A percentile compares a stretch with the other conserved stretches of the same genome.
phyloP scores from a whole-genome alignment of 1,140 invertebrate genomes.

The Sycophila sp. region DNA sequence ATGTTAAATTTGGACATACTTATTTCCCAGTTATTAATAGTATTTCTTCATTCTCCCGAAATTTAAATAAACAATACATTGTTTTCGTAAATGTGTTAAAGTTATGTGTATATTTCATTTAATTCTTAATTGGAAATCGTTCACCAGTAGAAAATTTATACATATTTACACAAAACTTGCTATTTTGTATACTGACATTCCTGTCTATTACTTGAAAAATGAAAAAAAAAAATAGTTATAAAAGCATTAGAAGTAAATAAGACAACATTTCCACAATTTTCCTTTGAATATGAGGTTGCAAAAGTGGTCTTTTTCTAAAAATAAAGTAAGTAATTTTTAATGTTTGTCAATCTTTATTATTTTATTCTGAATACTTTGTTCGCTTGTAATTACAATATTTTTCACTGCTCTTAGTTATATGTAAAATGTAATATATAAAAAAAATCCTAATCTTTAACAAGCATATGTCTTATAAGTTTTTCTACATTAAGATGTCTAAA shows the following conservation, averaged over 20 bases:
- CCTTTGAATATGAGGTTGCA: not conserved
- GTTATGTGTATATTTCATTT: not conserved
- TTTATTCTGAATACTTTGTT: constrained; percentile 26
- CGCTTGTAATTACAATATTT: constrained; percentile 37
- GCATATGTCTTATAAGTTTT: not conserved
- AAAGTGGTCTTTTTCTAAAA: not conserved
- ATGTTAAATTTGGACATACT: not conserved
- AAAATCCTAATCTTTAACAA: constrained; percentile 19
- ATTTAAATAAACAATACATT: constrained; percentile 1
- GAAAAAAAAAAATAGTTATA: too few species aligned
- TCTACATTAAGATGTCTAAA: not conserved
- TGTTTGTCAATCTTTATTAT: not conserved
- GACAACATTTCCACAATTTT: not conserved
- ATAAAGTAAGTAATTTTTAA: not conserved
- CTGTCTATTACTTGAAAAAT: not conserved
- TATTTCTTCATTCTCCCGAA: not conserved
- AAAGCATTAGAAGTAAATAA: too few species aligned
- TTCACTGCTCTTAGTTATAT: constrained; percentile 42
- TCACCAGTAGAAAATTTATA: constrained; percentile 34
- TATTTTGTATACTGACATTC: not conserved
- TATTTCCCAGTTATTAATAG: not conserved
- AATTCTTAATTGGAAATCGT: constrained; percentile 18
- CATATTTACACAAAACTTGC: constrained; percentile 39
- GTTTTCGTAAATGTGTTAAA: not conserved
- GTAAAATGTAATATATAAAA: constrained; percentile 13